Base-by-base conservation (phyloP, 1,140 invertebrate species). In the Leptinotarsa texana region DNA sequence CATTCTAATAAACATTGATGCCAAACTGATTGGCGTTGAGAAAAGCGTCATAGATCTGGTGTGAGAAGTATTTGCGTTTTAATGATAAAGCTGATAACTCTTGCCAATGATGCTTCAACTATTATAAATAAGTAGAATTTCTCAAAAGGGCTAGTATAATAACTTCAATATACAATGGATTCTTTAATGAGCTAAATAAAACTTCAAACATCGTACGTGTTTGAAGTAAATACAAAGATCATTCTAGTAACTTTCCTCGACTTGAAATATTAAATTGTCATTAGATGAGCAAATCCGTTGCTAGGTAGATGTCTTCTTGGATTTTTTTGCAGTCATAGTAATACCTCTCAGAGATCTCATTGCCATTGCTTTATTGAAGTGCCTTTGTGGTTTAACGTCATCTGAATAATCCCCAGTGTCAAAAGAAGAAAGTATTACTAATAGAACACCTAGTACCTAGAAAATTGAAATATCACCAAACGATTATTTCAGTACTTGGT, bases 291-390 rank as follows among this genome's bases (percentile, higher is more conserved):
- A 13, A 63, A 63, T 33, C 13, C 6, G 22, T n/a, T 67, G 74
- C 69, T 75, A 75, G 21, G 63, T 72, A 33, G 73, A 63, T 22
- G 68, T 22, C 42, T 68, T 75, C 69, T 77, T 79, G 15, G 47
- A 72, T n/a, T 77, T 73, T 68, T 79, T 82, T 21, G 77, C 75
- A 15, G 78, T 73, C 49, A 80, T 70, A 15, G 79, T 85, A 18
- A 89, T 86, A 24, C 91, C 88, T 42, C 90, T 88, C 24, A 95
- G 87, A 68, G 92, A 93, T 22, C 93, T 88, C 93, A 95, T 95
- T 4, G 93, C 93, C 92, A 95, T 93, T 2, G 93, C 93, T 69
- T 93, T 88, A 86, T 94, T 95, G 82, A 95, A 95, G 83, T 95
- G 93, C 13, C 93, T 89, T 80, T 91, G 90, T 48, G 90, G 90